Conservation (phyloP, 1,140 invertebrate genomes). For the Sinonovacula constricta region DNA sequence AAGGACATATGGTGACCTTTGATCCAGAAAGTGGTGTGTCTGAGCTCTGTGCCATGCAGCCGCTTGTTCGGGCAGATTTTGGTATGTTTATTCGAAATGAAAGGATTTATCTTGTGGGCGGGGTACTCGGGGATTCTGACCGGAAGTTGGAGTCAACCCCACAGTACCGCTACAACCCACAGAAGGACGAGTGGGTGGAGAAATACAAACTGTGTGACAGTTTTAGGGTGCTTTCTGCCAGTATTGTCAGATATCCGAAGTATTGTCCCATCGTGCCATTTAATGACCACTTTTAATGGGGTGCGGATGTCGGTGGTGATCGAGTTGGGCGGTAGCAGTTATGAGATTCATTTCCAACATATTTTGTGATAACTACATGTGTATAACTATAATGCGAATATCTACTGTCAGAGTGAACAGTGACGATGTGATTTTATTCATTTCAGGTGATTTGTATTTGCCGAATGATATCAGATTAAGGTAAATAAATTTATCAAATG, state of each 20-base stretch:
- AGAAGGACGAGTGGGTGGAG: conserved; percentile 40
- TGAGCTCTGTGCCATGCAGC: conserved; percentile 36
- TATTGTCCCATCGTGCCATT: conserved; percentile 43
- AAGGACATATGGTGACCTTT: conserved; percentile 48
- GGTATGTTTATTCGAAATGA: conserved; percentile 38
- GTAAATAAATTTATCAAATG: no score
- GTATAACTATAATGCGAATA: no score
- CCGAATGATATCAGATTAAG: no score
- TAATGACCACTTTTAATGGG: conserved; percentile 20
- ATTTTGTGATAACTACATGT: no score
- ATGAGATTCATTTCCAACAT: no score
- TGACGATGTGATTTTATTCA: no score
- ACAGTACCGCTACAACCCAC: conserved; percentile 30
- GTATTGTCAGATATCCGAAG: conserved; percentile 30
- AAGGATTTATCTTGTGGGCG: conserved; percentile 42
- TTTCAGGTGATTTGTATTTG: no score
- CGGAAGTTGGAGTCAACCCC: not conserved
- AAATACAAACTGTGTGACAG: conserved; percentile 13
- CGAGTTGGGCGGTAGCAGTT: no score
- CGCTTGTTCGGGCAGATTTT: conserved; percentile 10
- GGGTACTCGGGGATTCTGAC: conserved; percentile 1
- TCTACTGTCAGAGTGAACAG: no score
- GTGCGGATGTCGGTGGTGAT: no score
- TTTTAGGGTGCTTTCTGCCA: conserved; percentile 22
- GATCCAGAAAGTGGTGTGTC: conserved; percentile 20